Conservation (phyloP, 2,113 vertebrate genomes). For the Mesoclemmys tuberculata region DNA sequence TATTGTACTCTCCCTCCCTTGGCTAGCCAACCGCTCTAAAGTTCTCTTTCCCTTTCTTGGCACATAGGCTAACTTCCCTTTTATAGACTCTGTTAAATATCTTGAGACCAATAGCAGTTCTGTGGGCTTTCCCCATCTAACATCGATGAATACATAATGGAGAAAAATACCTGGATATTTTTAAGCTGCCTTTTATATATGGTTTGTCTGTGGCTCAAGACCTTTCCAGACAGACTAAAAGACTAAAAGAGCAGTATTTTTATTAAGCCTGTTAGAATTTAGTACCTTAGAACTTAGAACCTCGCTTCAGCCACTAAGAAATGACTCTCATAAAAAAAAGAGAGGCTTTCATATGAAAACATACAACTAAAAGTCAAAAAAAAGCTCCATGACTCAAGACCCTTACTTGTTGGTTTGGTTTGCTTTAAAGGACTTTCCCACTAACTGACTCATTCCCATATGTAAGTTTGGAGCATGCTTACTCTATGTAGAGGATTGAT, state of each 20-base stretch:
- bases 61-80: neutral
- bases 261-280: neutral
- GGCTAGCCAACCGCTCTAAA: neutral
- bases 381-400: neutral
- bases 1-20: neutral
- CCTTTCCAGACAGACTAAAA: neutral
- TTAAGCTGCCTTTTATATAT: accelerated
- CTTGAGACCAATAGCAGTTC: neutral
- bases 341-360: neutral
- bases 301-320: neutral
- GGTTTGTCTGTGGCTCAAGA: neutral
- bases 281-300: neutral
- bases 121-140: neutral
- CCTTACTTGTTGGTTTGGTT: neutral
- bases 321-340: neutral
- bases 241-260: neutral
- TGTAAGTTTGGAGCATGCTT: neutral
- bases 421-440: neutral
- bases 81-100: neutral
- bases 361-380: neutral
- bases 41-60: neutral
- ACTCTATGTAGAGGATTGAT: neutral
- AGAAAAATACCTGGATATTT: neutral
- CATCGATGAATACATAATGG: neutral
- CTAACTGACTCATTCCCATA: neutral